A percentile compares a stretch with the other conserved stretches of the same genome.
These are phyloP conservation scores for Cheirogaleus major DNA, from an alignment of 2,797 vertebrate genomes.

Conservation along the genomic window DNA sequence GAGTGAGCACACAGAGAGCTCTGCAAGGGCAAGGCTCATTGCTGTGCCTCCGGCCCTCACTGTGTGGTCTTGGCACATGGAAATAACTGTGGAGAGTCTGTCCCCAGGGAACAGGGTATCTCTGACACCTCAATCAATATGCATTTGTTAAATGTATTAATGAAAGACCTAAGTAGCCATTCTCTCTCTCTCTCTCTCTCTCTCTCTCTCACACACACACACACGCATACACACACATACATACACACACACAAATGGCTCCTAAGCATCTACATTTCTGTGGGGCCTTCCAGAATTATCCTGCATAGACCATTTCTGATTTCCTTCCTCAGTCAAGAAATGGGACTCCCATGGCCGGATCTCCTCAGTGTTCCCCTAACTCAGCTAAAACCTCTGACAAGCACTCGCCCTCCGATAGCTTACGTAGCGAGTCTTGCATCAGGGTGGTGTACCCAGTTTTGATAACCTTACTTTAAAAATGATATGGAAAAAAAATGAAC, in stretches of 20 bases:
- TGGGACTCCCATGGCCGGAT: no score
- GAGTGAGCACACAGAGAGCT: neutral
- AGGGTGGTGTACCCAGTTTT: neutral
- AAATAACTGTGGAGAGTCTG: neutral
- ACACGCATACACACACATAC: no score
- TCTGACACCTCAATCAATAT: neutral
- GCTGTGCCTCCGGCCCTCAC: neutral
- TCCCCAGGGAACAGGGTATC: neutral
- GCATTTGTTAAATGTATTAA: neutral
- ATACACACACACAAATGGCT: neutral
- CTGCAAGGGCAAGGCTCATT: neutral
- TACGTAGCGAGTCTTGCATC: fast-evolving
- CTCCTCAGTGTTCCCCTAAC: neutral
- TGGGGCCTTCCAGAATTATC: neutral
- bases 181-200: no score
- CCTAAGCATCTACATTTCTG: neutral
- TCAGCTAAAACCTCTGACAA: neutral
- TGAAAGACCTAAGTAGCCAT: neutral
- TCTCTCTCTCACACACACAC: no score
- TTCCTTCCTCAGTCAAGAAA: neutral
- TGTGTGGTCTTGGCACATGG: neutral
- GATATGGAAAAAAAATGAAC: neutral
- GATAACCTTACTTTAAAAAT: neutral
- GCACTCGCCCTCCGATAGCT: neutral
- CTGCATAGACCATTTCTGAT: neutral